Percentiles rank a stretch among this genome's conserved stretches.
These are phyloP conservation scores for Synanthedon vespiformis DNA, from an alignment of 2,888 invertebrate genomes.

Conservation along the genomic window DNA sequence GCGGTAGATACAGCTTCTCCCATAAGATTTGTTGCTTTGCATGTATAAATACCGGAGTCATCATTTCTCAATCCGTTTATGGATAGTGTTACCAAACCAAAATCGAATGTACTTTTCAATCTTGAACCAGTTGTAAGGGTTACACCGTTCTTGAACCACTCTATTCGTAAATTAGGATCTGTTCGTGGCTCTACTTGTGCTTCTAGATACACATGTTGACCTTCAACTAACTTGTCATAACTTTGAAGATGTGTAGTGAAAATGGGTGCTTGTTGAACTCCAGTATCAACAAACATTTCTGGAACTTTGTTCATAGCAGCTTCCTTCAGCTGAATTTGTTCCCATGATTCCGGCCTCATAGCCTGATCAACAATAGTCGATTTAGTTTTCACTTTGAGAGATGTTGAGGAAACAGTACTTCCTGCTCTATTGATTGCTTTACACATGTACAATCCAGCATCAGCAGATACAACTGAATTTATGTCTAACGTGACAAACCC, in stretches of 20 bases:
- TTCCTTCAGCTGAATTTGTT: conserved; percentile 91
- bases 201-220: conserved; percentile 87
- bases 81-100: conserved; percentile 93
- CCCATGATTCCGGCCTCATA: conserved; percentile 91
- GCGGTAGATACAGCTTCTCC: conserved; percentile 96
- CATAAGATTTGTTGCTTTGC: conserved; percentile 91
- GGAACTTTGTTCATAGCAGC: conserved; percentile 92
- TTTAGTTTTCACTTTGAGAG: conserved; percentile 87
- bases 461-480: conserved; percentile 86
- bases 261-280: conserved; percentile 93
- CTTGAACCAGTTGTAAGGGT: conserved; percentile 88
- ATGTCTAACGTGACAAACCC: conserved; percentile 95
- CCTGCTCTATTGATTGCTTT: conserved; percentile 95
- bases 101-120: conserved; percentile 94
- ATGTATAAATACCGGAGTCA: conserved; percentile 96
- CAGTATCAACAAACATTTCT: conserved; percentile 86
- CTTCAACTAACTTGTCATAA: conserved; percentile 85
- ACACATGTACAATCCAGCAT: conserved; percentile 94
- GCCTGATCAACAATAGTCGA: conserved; percentile 86
- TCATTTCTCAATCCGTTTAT: conserved; percentile 88
- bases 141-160: conserved; percentile 94
- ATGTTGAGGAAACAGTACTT: conserved; percentile 92
- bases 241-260: conserved; percentile 92
- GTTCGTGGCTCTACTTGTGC: conserved; percentile 92
- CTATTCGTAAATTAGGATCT: conserved; percentile 87